Evolutionary conservation across 2,797 vertebrate species (phyloP).

Genomic region (Pampus argenteus): DNA sequence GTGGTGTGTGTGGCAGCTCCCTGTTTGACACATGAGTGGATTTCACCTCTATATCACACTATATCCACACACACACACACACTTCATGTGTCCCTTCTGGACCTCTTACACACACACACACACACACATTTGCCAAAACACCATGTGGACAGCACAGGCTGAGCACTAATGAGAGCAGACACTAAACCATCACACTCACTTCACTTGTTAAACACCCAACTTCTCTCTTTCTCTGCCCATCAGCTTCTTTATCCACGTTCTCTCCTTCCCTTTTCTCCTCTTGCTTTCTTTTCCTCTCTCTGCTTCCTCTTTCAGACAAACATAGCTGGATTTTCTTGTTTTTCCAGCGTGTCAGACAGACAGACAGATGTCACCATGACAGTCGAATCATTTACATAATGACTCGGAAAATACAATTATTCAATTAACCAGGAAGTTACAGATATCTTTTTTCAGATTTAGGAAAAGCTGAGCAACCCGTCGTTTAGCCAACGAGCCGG

Average conservation of each 20-base stretch:
- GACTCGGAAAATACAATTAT: conserved; percentile 19
- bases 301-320: conserved; percentile 25
- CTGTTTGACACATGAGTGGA: conserved; percentile 45
- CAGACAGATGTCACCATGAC: conserved; percentile 25
- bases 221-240: conserved; percentile 30
- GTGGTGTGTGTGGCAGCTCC: conserved; percentile 21
- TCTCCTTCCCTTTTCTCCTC: conserved; percentile 11
- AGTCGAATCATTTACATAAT: conserved; percentile 16
- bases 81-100: conserved; percentile 30
- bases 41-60: conserved; percentile 37
- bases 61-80: conserved; percentile 12
- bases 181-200: conserved; percentile 34
- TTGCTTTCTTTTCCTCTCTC: neutral
- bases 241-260: conserved; percentile 4
- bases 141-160: conserved; percentile 65
- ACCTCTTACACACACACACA: conserved; percentile 18
- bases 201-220: conserved; percentile 29
- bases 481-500: neutral
- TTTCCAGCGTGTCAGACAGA: conserved; percentile 14
- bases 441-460: neutral
- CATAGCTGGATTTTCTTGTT: conserved; percentile 4
- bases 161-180: conserved; percentile 35
- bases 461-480: neutral
- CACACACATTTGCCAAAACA: conserved; percentile 50
- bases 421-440: conserved; percentile 16